Evolutionary conservation across 2,888 invertebrate genomes (phyloP), one percentile per base, ranked within the genome.

Genomic region (Macropis europaea): DNA sequence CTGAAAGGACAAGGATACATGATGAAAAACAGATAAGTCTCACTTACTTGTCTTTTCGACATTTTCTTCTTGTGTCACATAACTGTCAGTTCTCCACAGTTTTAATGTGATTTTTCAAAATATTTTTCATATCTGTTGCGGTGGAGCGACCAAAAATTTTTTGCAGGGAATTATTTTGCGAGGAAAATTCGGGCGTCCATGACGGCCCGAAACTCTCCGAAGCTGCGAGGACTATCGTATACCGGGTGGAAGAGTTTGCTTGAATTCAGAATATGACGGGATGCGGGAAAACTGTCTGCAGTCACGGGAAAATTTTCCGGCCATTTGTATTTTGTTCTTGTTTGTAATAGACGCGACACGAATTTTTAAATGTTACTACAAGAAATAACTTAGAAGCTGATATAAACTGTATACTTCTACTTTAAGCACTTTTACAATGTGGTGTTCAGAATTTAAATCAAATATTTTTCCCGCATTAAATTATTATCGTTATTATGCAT

Each of bases 161-260:
- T 4, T 15, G 7, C 43, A 30, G 17, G 24, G 15, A 32, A 36
- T 38, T 71, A 68, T 61, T 54, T 71, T 36, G 3, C 50, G 26
- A 68, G 30, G 24, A 56, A 71, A 61, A 61, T 60, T 71, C 50
- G 69, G 36, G 54, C 69, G 61, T 68, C 61, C 70, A 71, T 71
- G 54, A 68, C 54, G 47, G 68, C 68, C 67, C 66, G 52, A 53
- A 47, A 38, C 67, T 57, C 38, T 60, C 47, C 53, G 52, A 68
- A 70, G 68, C 68, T 68, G 42, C 48, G 36, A 68, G 57, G 68
- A 54, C 68, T 47, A 60, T 48, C 70, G 43, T 68, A 50, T 68
- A 71, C 42, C 61, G 70, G 70, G 70, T 68, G 68, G 9, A 36
- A 42, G 64, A 48, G 38, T 36, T 42, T 60, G 1, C 19, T 48